Conservation (phyloP, 2,113 vertebrate species). For the Aramus guarauna region DNA sequence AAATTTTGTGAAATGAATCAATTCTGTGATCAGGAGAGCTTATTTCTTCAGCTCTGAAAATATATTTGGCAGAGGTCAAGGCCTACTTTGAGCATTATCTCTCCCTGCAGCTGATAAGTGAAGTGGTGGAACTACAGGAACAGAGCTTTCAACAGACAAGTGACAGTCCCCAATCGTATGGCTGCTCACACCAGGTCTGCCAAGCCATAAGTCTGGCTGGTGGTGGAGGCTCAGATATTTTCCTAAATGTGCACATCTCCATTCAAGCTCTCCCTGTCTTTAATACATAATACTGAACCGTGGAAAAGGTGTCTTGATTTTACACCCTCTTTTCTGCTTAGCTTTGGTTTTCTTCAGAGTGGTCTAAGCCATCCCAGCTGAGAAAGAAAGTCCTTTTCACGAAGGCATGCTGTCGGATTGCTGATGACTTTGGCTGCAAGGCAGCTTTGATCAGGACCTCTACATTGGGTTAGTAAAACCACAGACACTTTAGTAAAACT, state of each 20-base stretch:
- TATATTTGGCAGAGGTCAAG: neutral
- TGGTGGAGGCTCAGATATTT: neutral
- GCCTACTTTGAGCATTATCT: neutral
- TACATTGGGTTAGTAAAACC: constrained; percentile 56
- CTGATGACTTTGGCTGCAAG: constrained; percentile 74
- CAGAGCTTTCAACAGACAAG: neutral
- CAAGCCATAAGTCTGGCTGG: neutral
- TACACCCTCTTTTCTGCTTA: constrained; percentile 48
- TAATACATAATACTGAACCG: neutral
- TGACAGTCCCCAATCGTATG: neutral
- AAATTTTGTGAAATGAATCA: neutral
- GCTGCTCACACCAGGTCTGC: neutral
- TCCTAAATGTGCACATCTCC: neutral
- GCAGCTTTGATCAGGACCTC: constrained; percentile 78
- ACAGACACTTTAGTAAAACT: constrained; percentile 72
- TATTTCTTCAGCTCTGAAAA: neutral
- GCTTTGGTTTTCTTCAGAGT: constrained; percentile 57
- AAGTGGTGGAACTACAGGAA: neutral
- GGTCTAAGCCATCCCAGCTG: constrained; percentile 60
- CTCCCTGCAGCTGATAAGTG: neutral
- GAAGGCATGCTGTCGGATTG: constrained; percentile 66
- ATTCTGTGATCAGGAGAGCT: neutral
- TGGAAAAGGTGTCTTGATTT: constrained; percentile 48
- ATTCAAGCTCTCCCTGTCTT: neutral
- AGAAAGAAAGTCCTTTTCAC: constrained; percentile 60